phyloP scores from a whole-genome alignment of 2,888 invertebrate genomes.

The Thereva unica region DNA sequence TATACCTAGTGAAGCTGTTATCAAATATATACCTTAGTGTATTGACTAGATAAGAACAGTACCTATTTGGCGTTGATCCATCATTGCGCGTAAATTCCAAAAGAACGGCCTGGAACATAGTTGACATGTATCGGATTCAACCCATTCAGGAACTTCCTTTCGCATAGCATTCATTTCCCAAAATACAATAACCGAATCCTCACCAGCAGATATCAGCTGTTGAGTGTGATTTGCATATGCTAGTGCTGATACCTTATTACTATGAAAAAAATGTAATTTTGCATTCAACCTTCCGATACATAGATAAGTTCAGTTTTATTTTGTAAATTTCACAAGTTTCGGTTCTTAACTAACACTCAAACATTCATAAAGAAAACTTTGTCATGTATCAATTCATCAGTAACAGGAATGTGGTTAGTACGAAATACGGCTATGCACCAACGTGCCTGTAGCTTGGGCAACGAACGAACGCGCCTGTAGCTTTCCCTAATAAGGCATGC shows the following conservation, averaged over 20 bases:
- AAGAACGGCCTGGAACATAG: constrained; percentile 95
- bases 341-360: too few relatives aligned
- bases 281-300: too few relatives aligned
- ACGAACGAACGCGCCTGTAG: too few relatives aligned
- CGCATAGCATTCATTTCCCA: constrained; percentile 93
- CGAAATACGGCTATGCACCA: too few relatives aligned
- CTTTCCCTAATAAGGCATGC: too few relatives aligned
- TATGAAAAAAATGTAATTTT: constrained; percentile 52
- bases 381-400: too few relatives aligned
- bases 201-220: constrained; percentile 85
- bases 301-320: too few relatives aligned
- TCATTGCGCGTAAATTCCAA: constrained; percentile 98
- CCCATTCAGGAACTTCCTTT: constrained; percentile 94
- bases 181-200: constrained; percentile 88
- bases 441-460: too few relatives aligned
- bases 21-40: neutral
- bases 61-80: constrained; percentile 90
- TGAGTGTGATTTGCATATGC: constrained; percentile 81
- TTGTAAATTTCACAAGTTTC: too few relatives aligned
- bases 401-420: too few relatives aligned
- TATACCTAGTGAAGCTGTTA: constrained; percentile 56
- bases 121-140: constrained; percentile 92
- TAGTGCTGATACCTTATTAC: constrained; percentile 88
- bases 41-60: constrained; percentile 11
- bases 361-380: too few relatives aligned